Conservation (phyloP, 2,888 invertebrate species). For the Trissolcus brochymenae region DNA sequence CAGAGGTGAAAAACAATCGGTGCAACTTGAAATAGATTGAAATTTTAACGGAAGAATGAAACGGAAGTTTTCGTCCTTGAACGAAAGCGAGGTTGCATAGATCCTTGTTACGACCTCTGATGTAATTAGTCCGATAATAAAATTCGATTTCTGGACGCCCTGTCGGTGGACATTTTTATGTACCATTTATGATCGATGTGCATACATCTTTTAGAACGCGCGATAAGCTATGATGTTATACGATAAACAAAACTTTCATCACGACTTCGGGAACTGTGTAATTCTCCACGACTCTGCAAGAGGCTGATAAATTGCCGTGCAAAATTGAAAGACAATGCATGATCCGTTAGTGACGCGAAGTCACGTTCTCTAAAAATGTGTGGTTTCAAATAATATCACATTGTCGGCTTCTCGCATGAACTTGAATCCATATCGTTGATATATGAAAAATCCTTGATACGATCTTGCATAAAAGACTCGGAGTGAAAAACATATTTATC, state of each 20-base stretch:
- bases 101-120: conserved; percentile 42
- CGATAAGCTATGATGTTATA: too few species aligned
- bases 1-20: conserved; percentile 36
- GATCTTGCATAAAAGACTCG: too few species aligned
- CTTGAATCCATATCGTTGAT: too few species aligned
- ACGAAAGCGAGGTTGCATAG: conserved; percentile 37
- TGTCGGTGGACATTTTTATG: neutral
- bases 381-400: conserved; percentile 16
- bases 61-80: conserved; percentile 52
- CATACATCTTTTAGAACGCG: neutral
- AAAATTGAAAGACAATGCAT: conserved; percentile 27
- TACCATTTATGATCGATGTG: neutral
- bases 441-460: too few species aligned
- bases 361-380: conserved; percentile 17
- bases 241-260: too few species aligned
- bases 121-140: conserved; percentile 34
- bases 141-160: conserved; percentile 8
- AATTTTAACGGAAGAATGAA: conserved; percentile 48
- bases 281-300: too few species aligned
- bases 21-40: conserved; percentile 51
- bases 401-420: too few species aligned
- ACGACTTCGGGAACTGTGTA: neutral
- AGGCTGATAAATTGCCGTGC: conserved; percentile 9
- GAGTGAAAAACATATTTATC: too few species aligned
- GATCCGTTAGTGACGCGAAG: conserved; percentile 11